A percentile compares a stretch with the other conserved stretches of the same genome.
Evolutionary conservation across 2,888 invertebrate species (phyloP).

Genomic region (Malthinus seriepunctatus): DNA sequence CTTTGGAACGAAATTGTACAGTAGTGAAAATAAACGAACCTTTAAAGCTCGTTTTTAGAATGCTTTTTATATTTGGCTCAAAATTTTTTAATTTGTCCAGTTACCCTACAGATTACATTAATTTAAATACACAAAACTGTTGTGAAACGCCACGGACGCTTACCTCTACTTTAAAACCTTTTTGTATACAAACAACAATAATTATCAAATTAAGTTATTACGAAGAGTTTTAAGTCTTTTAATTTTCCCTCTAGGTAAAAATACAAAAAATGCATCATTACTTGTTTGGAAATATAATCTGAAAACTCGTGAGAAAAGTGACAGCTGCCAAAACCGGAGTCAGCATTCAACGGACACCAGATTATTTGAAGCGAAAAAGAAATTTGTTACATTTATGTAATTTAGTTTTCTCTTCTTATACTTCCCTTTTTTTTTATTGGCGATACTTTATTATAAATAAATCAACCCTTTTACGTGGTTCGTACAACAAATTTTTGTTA

Average conservation of each 20-base stretch:
- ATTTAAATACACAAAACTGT: conserved; percentile 3
- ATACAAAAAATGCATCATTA: conserved; percentile 8
- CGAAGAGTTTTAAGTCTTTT: no score
- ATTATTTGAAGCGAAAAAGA: conserved; percentile 42
- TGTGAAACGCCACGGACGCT: not conserved
- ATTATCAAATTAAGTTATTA: no score
- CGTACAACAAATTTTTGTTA: no score
- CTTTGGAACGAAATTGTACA: conserved; percentile 14
- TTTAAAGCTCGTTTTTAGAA: conserved; percentile 13
- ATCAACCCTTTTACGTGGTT: no score
- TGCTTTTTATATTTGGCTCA: conserved; percentile 10
- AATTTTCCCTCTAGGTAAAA: no score
- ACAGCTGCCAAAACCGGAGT: conserved; percentile 47
- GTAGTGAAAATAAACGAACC: conserved; percentile 18
- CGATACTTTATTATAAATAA: no score
- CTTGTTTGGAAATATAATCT: conserved; percentile 16
- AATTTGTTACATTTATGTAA: conserved; percentile 40
- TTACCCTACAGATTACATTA: conserved; percentile 11
- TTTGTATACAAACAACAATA: no score
- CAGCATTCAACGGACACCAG: conserved; percentile 40
- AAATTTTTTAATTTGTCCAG: conserved; percentile 13
- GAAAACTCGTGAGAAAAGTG: conserved; percentile 36
- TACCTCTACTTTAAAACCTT: not conserved
- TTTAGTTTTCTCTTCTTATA: not conserved
- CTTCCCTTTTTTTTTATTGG: no score